phyloP scores from a whole-genome alignment of 2,113 vertebrate species.

The Scomber scombrus region DNA sequence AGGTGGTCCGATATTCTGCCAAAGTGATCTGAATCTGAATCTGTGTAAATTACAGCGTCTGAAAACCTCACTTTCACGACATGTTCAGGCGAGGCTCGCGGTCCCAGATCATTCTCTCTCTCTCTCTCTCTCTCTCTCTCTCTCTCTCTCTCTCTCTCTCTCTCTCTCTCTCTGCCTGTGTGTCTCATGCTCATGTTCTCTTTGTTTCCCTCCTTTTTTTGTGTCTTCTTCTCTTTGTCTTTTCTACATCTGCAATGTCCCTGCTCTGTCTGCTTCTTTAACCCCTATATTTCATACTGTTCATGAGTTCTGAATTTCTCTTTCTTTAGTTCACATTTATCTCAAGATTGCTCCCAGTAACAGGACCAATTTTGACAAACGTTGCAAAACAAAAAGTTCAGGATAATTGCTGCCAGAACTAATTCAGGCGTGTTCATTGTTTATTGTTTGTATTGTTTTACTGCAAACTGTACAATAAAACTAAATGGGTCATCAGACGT shows the following conservation, averaged over 20 bases:
- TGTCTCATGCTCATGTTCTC: constrained; percentile 13
- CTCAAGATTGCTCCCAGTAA: background rate
- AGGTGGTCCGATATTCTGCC: constrained; percentile 72
- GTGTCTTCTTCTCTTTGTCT: background rate
- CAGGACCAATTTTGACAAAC: background rate
- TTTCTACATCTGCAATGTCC: background rate
- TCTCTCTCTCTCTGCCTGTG: constrained; percentile 18
- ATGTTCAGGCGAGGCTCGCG: constrained; percentile 64
- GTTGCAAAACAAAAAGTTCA: background rate
- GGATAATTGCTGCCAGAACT: too few species aligned
- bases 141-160: constrained; percentile 16
- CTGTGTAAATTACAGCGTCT: constrained; percentile 75
- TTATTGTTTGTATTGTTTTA: background rate
- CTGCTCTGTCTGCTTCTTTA: background rate
- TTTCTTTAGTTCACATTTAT: background rate
- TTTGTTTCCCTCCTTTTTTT: constrained; percentile 7
- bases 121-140: background rate
- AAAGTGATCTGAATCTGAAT: constrained; percentile 69
- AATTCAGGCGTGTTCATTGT: too few species aligned
- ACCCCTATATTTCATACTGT: background rate
- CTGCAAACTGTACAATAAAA: background rate
- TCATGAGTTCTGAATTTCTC: background rate
- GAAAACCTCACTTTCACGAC: constrained; percentile 71
- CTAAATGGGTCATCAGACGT: background rate
- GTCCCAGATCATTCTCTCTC: constrained; percentile 15